Percentiles rank a stretch among this genome's conserved stretches.
Evolutionary conservation across 2,888 invertebrate species (phyloP).

Genomic region (Heliothis peltigera): DNA sequence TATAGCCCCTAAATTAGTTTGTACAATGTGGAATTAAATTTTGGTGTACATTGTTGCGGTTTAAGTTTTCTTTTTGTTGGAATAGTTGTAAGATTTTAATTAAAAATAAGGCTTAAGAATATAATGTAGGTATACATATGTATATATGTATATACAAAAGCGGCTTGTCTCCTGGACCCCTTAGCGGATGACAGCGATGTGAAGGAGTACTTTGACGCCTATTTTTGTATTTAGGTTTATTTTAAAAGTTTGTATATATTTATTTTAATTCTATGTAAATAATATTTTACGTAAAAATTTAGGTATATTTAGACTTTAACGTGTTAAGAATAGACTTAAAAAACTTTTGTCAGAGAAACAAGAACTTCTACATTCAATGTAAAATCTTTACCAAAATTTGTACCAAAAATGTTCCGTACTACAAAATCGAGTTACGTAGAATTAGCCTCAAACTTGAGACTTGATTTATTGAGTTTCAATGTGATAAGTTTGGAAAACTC

Average conservation of each 20-base stretch:
- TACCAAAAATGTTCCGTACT: background rate
- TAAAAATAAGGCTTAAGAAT: background rate
- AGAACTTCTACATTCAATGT: background rate
- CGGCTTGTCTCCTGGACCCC: too few relatives aligned
- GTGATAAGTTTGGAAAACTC: conserved; percentile 32
- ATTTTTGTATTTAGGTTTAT: too few relatives aligned
- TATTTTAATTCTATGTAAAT: too few relatives aligned
- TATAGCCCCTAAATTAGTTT: conserved; percentile 24
- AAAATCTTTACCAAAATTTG: conserved; percentile 1
- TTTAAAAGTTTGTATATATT: too few relatives aligned
- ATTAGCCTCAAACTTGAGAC: conserved; percentile 10
- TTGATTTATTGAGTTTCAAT: conserved; percentile 22
- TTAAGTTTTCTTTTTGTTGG: background rate
- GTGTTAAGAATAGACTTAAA: too few relatives aligned
- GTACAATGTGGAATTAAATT: conserved; percentile 4
- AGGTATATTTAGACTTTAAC: background rate
- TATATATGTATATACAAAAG: too few relatives aligned
- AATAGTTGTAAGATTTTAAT: conserved; percentile 14
- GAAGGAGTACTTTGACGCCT: too few relatives aligned
- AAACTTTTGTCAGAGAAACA: too few relatives aligned
- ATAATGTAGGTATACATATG: too few relatives aligned
- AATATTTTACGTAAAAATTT: too few relatives aligned
- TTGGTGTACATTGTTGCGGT: conserved; percentile 10
- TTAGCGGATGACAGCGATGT: too few relatives aligned
- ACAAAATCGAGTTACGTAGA: conserved; percentile 1